Conservation (phyloP, 2,113 vertebrate species). For the Motacilla tschutschensis region DNA sequence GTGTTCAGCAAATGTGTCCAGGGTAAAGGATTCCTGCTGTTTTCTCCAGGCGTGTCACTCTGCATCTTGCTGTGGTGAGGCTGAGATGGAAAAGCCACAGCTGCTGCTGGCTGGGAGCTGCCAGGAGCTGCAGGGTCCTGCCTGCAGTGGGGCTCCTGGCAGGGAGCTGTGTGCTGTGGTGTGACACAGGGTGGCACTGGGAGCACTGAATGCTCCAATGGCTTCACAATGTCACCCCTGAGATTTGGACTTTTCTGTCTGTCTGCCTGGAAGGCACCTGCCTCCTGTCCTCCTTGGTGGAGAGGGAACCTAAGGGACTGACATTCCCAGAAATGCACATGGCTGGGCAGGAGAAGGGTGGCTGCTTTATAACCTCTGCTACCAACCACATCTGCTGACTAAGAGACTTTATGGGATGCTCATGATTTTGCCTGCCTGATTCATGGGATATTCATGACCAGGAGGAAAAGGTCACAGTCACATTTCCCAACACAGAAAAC, state of each 20-base stretch:
- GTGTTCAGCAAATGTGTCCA: neutral
- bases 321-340: neutral
- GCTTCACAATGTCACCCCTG: neutral
- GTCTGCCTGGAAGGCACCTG: neutral
- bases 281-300: neutral
- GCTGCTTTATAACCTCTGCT: neutral
- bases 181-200: rapidly evolving
- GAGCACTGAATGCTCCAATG: rapidly evolving
- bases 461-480: neutral
- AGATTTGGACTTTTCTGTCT: rapidly evolving
- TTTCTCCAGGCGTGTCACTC: neutral
- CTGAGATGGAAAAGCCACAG: neutral
- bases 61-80: neutral
- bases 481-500: neutral
- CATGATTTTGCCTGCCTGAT: neutral
- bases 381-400: neutral
- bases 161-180: rapidly evolving
- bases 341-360: rapidly evolving
- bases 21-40: neutral
- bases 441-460: rapidly evolving
- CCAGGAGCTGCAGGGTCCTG: neutral
- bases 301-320: neutral
- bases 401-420: neutral
- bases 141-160: neutral
- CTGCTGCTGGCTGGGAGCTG: neutral